Evolutionary conservation across 2,888 invertebrate species (phyloP), one percentile per base, ranked within the genome.

Genomic region (Conistra vaccinii): DNA sequence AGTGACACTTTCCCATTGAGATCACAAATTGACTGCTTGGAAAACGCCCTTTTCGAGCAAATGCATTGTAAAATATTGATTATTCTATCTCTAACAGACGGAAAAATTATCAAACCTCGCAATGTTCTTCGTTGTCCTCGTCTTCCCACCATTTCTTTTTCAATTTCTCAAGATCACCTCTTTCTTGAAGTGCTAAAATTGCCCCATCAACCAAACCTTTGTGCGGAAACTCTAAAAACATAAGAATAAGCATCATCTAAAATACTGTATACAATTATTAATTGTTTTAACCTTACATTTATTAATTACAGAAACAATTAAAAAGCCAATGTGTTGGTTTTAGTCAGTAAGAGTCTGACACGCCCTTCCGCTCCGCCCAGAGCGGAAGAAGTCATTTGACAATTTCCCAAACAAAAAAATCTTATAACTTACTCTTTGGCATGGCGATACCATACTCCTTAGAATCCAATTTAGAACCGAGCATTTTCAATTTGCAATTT

Each of bases 121-220:
- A 94, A 66, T 90, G 83, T 12, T 75, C 84, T 1, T 93, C 91
- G 83, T 97, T 97, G 69, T 97, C 97, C 88, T 97, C 97, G 77
- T 97, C 96, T 89, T 97, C 97, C 99, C 99, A 99, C 99, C 99
- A 99, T 93, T 98, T 98, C 61, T 97, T 97, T 93, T 99, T 99
- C 71, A 99, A 92, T 60, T 97, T 96, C 58, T 97, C 97, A 12
- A 99, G 96, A 65, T 97, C 96, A 0, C 99, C 99, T 72, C 97
- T 97, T 93, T 99, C 99, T 96, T 99, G 99, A 68, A 99, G 96
- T 89, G 97, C 97, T 65, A 99, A 96, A 80, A 99, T 98, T 3
- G 98, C 98, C 76, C 97, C 98, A 88, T 98, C 99, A 70, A 99
- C 97, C 53, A 96, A 94, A 1, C 97, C 97, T 82, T 98, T 97